These are phyloP conservation scores for Machaerirhynchus nigripectus DNA, from an alignment of 2,113 vertebrate species.

Conservation along the genomic window DNA sequence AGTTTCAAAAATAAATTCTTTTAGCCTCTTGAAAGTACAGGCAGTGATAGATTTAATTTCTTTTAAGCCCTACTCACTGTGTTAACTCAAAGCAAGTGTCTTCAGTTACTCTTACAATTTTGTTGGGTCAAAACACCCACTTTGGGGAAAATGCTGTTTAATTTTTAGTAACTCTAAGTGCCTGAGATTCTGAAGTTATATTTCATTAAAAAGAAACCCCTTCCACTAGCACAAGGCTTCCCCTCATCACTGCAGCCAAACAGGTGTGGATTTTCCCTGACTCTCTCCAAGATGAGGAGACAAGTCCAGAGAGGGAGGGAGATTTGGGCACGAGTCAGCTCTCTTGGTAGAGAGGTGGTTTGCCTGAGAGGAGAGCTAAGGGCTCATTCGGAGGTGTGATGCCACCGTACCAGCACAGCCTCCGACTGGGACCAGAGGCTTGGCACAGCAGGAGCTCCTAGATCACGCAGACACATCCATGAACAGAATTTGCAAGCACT, in stretches of 20 bases:
- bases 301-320: neutral
- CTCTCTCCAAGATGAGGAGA: neutral
- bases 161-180: neutral
- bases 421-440: neutral
- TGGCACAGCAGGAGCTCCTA: neutral
- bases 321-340: neutral
- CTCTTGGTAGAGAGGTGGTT: neutral
- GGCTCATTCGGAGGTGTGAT: fast-evolving
- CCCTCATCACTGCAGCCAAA: neutral
- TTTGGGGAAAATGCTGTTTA: neutral
- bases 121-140: neutral
- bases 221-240: neutral
- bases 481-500: neutral
- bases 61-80: neutral
- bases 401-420: neutral
- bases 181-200: neutral
- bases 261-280: neutral
- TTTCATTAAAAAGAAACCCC: neutral
- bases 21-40: neutral
- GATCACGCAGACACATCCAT: neutral
- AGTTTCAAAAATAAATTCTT: neutral
- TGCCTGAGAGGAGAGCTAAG: neutral
- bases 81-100: neutral
- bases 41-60: neutral
- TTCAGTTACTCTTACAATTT: neutral